These are phyloP conservation scores for Stenurella melanura DNA, from an alignment of 2,888 invertebrate genomes.

Conservation along the genomic window DNA sequence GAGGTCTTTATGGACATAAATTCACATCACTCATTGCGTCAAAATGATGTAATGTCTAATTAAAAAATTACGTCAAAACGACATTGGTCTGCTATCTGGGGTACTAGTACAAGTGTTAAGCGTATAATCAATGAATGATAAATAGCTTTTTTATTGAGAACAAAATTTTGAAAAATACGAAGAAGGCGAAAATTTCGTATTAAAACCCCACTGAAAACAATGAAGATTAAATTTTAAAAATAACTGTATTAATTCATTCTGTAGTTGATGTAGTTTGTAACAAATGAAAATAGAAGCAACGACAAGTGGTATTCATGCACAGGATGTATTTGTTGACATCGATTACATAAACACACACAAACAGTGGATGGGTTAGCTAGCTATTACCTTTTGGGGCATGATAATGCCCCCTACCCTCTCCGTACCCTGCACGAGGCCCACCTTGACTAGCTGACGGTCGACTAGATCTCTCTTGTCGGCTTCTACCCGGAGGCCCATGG, in stretches of 20 bases:
- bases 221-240: background rate
- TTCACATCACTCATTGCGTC: no score
- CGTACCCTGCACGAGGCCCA: conserved; percentile 80
- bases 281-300: background rate
- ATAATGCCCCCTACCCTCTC: conserved; percentile 81
- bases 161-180: background rate
- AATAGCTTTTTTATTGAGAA: background rate
- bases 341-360: conserved; percentile 9
- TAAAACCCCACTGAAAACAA: background rate
- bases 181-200: background rate
- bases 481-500: conserved; percentile 68
- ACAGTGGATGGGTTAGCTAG: conserved; percentile 5
- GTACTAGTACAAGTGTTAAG: no score
- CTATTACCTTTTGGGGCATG: conserved; percentile 82
- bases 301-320: conserved; percentile 13
- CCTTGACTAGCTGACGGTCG: conserved; percentile 72
- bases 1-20: no score
- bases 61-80: no score
- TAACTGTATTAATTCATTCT: background rate
- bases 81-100: no score
- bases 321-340: conserved; percentile 12
- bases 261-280: background rate
- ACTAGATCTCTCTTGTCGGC: conserved; percentile 67
- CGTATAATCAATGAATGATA: no score
- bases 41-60: no score